Base-by-base conservation (phyloP, 92 coral and sea anemone species). In the Palythoa grandis region DNA sequence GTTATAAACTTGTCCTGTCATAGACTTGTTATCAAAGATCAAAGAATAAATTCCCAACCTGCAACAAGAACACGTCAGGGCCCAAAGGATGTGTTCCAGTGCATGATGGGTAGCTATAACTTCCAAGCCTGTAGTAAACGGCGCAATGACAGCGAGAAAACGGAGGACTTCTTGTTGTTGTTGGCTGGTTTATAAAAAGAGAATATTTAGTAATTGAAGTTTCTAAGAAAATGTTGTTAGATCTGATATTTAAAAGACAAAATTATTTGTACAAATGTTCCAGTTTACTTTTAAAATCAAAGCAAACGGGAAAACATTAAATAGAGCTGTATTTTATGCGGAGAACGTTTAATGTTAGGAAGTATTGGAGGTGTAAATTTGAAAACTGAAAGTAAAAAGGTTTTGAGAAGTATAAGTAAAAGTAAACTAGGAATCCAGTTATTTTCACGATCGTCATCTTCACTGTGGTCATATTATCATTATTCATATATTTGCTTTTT, bases 61-160 rank as follows among this genome's bases (percentile, higher is more conserved):
- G 72, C 98, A 94, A 54, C 89, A 88, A 23, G 98, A 94, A 70
- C 91, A 88, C 29, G 92, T 92, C 88, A 92, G 90, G 1, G 95
- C 98, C 98, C 98, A 92, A 57, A 94, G 58, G 43, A 90, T 67
- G 56, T 94, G 94, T 69, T 90, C 92, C 56, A 87, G 73, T 52
- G 92, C 93, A 92, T 87, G 92, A 82, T 94, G 92, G 83, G 92
- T 83, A 70, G 86, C 67, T 39, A 94, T 37, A 54, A 91, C 73
- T 12, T 86, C 79, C 11, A 94, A 70, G 23, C 95, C 95, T 2
- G 87, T 82, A 16, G 87, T 84, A 85, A 83, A 87, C 57, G 74
- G 57, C 6, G 98, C 89, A 48, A 94, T 74, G 14, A 84, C 88
- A 77, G 93, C 93, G 47, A 94, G 68, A 67, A 94, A 86, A 22